Base-by-base conservation (phyloP, 2,797 vertebrate genomes). In the Brachymystax lenok region DNA sequence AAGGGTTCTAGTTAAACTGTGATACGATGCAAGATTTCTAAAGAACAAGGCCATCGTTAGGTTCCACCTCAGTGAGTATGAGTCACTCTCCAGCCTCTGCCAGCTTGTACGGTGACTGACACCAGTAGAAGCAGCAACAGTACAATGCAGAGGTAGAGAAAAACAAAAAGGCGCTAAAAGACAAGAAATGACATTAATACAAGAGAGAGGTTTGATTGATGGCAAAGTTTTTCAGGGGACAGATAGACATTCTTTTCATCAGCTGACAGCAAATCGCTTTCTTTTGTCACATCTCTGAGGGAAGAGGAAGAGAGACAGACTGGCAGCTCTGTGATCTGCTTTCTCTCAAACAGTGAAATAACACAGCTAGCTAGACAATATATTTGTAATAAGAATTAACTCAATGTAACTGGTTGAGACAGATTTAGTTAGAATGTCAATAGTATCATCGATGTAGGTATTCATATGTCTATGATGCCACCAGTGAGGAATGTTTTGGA, bases 201-300 rank as follows among this genome's bases (percentile, higher is more conserved):
- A 81, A 77, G 69, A 74, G 83, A 78, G 77, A 75, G 69, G 17
- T 83, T 87, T 92, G 90, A 93, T 89, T 90, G 91, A 92, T 79
- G 79, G 87, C 88, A 81, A 89, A 73, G 82, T 84, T 87, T 86
- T 89, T 81, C 61, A 74, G 80, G 54, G 80, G 86, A 87, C 69
- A 27, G 46, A 28, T 28, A 73, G n/a, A 2, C 35, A 40, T 10
- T 82, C 85, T 85, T 90, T 92, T 91, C 89, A 92, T 40, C 13
- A 73, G 74, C 54, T 93, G 92, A 93, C 91, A 92, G 89, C 84
- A 46, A 46, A 12, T 12, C 2, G 10, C 0, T 46, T 84, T 91
- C 86, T 50, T 21, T 73, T 79, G 88, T 84, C 84, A 80, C 84
- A 71, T 79, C 78, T 77, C 40, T 12, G 8, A 46, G 40, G 40